Percentiles rank a stretch among this genome's conserved stretches.
Evolutionary conservation across 2,113 vertebrate species (phyloP).

Genomic region (Vicugna pacos): DNA sequence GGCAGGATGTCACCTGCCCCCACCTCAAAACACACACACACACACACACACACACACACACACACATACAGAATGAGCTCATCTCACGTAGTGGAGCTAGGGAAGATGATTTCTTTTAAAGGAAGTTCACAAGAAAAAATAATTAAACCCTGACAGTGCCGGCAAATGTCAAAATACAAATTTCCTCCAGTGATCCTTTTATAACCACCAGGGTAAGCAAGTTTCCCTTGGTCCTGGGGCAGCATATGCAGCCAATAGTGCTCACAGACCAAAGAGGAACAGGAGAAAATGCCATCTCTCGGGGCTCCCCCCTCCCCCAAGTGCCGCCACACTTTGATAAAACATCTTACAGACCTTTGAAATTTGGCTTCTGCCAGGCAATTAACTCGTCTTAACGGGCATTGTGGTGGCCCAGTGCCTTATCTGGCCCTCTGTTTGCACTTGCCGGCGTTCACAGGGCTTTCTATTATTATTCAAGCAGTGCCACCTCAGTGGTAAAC

Average conservation of each 20-base stretch:
- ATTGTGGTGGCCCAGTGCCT: conserved; percentile 84
- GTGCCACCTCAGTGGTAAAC: conserved; percentile 90
- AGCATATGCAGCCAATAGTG: background rate
- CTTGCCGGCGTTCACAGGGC: conserved; percentile 88
- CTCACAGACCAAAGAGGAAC: conserved; percentile 2
- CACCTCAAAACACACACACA: background rate
- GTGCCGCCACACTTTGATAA: conserved; percentile 40
- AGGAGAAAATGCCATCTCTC: conserved; percentile 9
- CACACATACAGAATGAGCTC: background rate
- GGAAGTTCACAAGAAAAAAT: conserved; percentile 65
- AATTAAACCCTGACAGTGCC: conserved; percentile 72
- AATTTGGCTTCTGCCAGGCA: conserved; percentile 77
- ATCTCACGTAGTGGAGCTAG: background rate
- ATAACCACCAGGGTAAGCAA: conserved; percentile 14
- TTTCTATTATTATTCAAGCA: conserved; percentile 93
- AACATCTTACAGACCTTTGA: conserved; percentile 61
- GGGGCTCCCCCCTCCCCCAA: background rate
- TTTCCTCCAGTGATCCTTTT: conserved; percentile 59
- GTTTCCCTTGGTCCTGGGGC: conserved; percentile 51
- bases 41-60: rapidly evolving
- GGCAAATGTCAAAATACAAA: conserved; percentile 71
- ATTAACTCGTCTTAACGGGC: conserved; percentile 89
- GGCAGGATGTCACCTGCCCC: background rate
- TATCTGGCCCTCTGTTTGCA: conserved; percentile 78
- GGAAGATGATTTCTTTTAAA: conserved; percentile 34